phyloP scores from a whole-genome alignment of 2,888 invertebrate species.

The Lordiphosa fenestrarum region DNA sequence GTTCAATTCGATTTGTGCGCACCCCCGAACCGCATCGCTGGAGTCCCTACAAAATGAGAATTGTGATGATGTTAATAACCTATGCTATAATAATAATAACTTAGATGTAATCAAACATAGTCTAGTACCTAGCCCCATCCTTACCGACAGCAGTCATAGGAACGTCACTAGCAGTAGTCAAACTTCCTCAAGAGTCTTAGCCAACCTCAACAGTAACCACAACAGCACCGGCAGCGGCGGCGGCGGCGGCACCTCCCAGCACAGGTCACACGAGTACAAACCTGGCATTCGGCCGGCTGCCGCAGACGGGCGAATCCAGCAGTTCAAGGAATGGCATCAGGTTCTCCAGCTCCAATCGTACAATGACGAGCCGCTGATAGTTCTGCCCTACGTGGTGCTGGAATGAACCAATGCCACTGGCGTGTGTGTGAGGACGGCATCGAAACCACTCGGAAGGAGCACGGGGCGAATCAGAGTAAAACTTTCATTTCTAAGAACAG shows the following conservation, averaged over 20 bases:
- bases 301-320: conserved; percentile 41
- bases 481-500: neutral
- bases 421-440: conserved; percentile 10
- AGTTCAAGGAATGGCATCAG: conserved; percentile 96
- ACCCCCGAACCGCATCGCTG: conserved; percentile 6
- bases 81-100: conserved; percentile 58
- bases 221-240: neutral
- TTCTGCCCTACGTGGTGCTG: conserved; percentile 98
- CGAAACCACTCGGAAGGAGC: conserved; percentile 1
- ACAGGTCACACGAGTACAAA: conserved; percentile 27
- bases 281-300: conserved; percentile 67
- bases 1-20: conserved; percentile 71
- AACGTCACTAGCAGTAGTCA: conserved; percentile 16
- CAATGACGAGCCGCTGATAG: conserved; percentile 90
- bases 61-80: conserved; percentile 58
- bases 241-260: neutral
- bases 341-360: conserved; percentile 87
- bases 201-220: conserved; percentile 3
- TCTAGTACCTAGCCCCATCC: conserved; percentile 29
- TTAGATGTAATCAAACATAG: conserved; percentile 49
- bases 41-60: conserved; percentile 46
- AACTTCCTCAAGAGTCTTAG: conserved; percentile 7
- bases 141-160: conserved; percentile 32
- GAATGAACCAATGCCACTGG: conserved; percentile 87
- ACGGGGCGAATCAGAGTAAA: neutral